Base-by-base conservation (phyloP, 2,797 vertebrate genomes). In the Hapalemur alaotrensis region DNA sequence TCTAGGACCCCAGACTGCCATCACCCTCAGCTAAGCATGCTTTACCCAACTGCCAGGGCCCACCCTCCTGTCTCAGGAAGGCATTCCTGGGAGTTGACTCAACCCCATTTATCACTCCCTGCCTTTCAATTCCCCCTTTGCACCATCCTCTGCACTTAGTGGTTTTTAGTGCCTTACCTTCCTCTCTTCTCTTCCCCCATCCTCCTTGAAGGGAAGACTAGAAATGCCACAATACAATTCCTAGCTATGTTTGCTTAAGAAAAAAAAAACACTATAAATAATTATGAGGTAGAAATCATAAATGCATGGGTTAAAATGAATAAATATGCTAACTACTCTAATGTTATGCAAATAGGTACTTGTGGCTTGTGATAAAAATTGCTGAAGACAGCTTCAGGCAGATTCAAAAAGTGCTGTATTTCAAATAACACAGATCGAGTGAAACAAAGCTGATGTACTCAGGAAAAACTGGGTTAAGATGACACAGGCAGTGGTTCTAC, bases 311-410 rank as follows among this genome's bases (percentile, higher is more conserved):
- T 92, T 92, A 81, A 20, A 94, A 92, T 89, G 52, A 90, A 87
- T 82, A 76, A 82, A 95, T 72, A 72, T 67, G 54, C 32, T 69
- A 90, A 2, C 28, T 50, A 54, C 65, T 85, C 72, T 41, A 92
- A 85, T 59, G 59, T 67, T 70, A 50, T 82, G 41, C 85, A 92
- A 78, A 92, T 89, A 89, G 75, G 61, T 82, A 65, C 18, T 94
- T 89, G 79, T 10, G 20, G 67, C 79, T 95, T 95, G 13, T 89
- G 80, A 94, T 90, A 82, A 94, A 92, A 91, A 87, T 86, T 70
- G 61, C 89, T 78, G 81, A 94, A 89, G 75, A 86, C 30, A 70
- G 89, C 35, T 89, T 92, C 59, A 48, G 32, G 43, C 50, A 46
- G 18, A 76, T 76, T 81, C 52, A 81, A 75, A 70, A 32, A 61